A percentile compares a stretch with the other conserved stretches of the same genome.
Conservation (phyloP, 2,888 invertebrate genomes). For the Macrophya alboannulata region DNA sequence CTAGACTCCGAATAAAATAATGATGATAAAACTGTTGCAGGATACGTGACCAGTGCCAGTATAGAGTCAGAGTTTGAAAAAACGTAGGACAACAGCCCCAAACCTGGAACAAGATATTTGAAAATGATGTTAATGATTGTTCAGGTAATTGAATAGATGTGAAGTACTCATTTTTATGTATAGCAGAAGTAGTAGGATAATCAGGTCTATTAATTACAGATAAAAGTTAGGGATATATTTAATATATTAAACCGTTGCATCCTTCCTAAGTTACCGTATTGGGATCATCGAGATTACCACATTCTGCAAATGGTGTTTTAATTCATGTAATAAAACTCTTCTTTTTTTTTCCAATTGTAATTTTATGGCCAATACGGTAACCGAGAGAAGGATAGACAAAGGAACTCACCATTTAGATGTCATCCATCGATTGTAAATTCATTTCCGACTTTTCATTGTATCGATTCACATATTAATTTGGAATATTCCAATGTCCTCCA, state of each 20-base stretch:
- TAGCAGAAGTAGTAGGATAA: neutral
- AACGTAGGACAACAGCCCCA: conserved; percentile 72
- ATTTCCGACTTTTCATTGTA: conserved; percentile 48
- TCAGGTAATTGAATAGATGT: neutral
- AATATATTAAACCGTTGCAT: conserved; percentile 53
- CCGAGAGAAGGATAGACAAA: conserved; percentile 80
- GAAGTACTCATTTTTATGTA: neutral
- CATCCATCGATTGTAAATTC: conserved; percentile 60
- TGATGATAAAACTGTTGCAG: conserved; percentile 30
- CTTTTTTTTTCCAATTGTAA: conserved; percentile 10
- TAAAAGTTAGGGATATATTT: neutral
- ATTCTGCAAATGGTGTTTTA: conserved; percentile 30
- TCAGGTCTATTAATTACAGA: neutral
- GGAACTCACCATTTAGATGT: conserved; percentile 77
- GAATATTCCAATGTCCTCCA: conserved; percentile 70
- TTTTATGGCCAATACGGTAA: conserved; percentile 66
- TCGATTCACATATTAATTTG: conserved; percentile 59
- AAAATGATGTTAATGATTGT: conserved; percentile 62
- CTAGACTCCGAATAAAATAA: conserved; percentile 26
- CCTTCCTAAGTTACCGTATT: conserved; percentile 71
- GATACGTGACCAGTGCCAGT: conserved; percentile 39
- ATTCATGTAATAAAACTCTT: conserved; percentile 22
- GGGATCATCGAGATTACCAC: conserved; percentile 53
- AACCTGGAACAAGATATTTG: conserved; percentile 75
- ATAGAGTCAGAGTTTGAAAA: conserved; percentile 26